Conservation (phyloP, 2,113 vertebrate species). For the Gallinago media region DNA sequence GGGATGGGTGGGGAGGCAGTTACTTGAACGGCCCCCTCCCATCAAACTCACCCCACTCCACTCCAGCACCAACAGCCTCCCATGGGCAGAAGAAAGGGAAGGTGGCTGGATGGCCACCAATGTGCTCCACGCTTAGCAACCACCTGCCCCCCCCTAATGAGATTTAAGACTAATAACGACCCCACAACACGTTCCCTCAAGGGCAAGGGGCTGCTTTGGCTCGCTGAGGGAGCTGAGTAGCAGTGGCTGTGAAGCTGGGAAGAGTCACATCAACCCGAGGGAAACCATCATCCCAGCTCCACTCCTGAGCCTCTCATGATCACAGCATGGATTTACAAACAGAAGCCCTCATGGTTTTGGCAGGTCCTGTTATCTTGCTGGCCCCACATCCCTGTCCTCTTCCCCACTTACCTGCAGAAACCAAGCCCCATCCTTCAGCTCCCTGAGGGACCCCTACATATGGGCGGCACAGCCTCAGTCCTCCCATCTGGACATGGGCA, state of each 20-base stretch:
- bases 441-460: rapidly evolving
- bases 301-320: not conserved
- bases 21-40: not conserved
- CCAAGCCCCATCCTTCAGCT: not conserved
- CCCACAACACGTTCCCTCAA: rapidly evolving
- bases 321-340: not conserved
- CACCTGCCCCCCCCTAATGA: not conserved
- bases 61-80: not conserved
- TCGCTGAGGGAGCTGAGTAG: rapidly evolving
- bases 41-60: not conserved
- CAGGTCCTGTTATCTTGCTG: not conserved
- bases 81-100: not conserved
- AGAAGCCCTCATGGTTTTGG: not conserved
- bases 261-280: not conserved
- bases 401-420: not conserved
- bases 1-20: no score
- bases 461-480: not conserved
- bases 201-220: not conserved
- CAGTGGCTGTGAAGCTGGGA: not conserved
- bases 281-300: rapidly evolving
- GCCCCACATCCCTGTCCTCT: not conserved
- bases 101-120: not conserved
- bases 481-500: not conserved
- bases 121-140: not conserved
- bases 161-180: not conserved